Conservation (phyloP, 2,797 vertebrate species). For the Calcarius lapponicus region DNA sequence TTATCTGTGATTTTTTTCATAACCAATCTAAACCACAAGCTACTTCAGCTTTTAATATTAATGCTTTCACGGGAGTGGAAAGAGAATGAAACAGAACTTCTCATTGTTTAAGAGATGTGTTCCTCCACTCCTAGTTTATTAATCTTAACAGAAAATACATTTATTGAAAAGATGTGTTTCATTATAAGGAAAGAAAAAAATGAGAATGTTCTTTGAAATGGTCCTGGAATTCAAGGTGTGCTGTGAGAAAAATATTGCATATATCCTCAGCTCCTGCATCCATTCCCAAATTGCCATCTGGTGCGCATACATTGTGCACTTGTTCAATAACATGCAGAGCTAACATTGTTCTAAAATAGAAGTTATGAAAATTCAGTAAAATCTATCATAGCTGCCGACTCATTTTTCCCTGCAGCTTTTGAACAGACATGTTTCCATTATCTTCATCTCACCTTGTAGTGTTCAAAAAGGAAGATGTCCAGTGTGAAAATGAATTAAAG, state of each 20-base stretch:
- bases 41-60: neutral
- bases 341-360: slow-evolving; percentile 6
- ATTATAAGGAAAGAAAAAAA: neutral
- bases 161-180: neutral
- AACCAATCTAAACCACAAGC: neutral
- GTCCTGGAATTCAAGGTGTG: neutral
- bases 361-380: neutral
- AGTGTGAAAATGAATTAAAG: neutral
- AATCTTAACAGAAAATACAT: neutral
- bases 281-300: slow-evolving; percentile 2
- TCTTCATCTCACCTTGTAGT: neutral
- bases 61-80: neutral
- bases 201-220: neutral
- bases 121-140: neutral
- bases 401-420: neutral
- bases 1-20: neutral
- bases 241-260: neutral
- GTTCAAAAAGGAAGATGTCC: neutral
- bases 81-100: neutral
- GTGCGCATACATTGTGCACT: neutral
- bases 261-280: neutral
- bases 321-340: neutral
- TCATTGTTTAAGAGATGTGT: neutral
- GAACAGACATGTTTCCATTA: neutral
- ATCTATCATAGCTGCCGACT: neutral